Base-by-base conservation (phyloP, 2,888 invertebrate species). In the Leptodirus hochenwartii region DNA sequence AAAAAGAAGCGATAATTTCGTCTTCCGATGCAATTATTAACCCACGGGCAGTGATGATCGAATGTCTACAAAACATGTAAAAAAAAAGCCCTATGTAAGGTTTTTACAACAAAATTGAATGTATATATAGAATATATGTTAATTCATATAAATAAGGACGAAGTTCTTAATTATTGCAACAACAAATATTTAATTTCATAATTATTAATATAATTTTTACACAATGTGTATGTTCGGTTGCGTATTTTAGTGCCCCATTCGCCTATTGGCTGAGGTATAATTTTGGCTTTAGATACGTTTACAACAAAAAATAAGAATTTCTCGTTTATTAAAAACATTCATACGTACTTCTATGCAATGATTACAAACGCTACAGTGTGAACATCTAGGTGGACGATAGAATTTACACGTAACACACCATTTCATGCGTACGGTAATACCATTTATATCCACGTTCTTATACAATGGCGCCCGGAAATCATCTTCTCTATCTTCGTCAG, bases 341-440 rank as follows among this genome's bases (percentile, higher is more conserved):
- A 15, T 30, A 46, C 62, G 56, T 51, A 85, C 87, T 73, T 90
- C 90, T 58, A 91, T 93, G 59, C 95, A 96, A 53, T 88, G 88
- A 64, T 98, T 91, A 67, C 96, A 98, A 35, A 96, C 93, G 43
- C 93, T 93, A 61, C 98, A 98, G 61, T 98, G 98, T 35, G 93
- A 93, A 60, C 96, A 95, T 50, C 98, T 69, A 39, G 98, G 98
- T 53, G 98, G 98, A 49, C 98, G 69, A 62, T 99, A 98, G 66
- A 98, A 98, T 64, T 95, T 91, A 64, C 98, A 98, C 3, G 98
- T 98, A 43, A 91, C 87, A 61, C 98, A 96, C 96, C 96, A 98
- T 62, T 98, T 99, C 96, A 99, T 96, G 38, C 96, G 78, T 37
- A 98, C 93, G 9, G 91, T 91, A 43, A 96, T 91, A 37, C 95